These are phyloP conservation scores for Margarornis squamiger DNA, from an alignment of 2,797 vertebrate species.

Conservation along the genomic window DNA sequence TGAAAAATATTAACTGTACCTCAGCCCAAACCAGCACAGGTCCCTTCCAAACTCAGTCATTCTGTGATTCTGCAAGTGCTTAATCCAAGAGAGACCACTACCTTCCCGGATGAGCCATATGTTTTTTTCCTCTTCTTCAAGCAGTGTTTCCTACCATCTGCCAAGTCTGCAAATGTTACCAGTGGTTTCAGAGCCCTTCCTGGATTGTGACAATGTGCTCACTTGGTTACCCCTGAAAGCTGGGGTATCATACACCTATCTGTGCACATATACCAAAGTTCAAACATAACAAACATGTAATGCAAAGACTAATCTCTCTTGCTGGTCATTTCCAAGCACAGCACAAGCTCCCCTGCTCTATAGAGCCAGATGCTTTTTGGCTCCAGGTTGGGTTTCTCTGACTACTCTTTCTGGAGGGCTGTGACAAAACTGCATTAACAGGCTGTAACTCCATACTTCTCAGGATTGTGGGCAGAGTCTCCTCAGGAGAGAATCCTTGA, in stretches of 20 bases:
- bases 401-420: not conserved
- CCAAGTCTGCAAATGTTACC: not conserved
- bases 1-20: not conserved
- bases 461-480: not conserved
- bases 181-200: not conserved
- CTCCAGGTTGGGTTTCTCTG: not conserved
- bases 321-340: not conserved
- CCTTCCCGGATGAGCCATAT: not conserved
- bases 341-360: not conserved
- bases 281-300: not conserved
- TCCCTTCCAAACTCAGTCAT: not conserved
- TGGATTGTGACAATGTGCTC: not conserved
- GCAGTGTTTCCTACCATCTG: not conserved
- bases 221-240: not conserved
- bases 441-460: not conserved
- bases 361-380: not conserved
- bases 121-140: not conserved
- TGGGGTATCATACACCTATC: not conserved
- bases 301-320: not conserved
- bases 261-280: not conserved
- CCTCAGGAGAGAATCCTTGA: slow-evolving; percentile 19
- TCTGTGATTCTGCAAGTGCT: not conserved
- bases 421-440: not conserved
- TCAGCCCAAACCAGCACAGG: not conserved
- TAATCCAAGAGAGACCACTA: not conserved